Evolutionary conservation across 2,888 invertebrate species (phyloP).

Genomic region (Drosophila nigritarsus): DNA sequence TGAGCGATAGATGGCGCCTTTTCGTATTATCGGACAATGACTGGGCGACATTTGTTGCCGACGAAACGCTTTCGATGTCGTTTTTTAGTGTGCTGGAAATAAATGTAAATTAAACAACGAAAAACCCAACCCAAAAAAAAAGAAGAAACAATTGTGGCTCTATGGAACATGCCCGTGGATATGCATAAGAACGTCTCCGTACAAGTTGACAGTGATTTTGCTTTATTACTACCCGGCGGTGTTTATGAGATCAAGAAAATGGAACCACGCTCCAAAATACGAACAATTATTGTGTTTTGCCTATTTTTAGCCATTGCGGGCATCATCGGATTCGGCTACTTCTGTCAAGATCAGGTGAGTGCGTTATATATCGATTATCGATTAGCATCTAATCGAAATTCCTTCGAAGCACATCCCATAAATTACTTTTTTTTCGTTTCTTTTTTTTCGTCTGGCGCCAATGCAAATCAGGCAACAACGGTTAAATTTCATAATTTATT

Average conservation of each 20-base stretch:
- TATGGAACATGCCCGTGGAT: conserved; percentile 83
- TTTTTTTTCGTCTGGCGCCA: conserved; percentile 64
- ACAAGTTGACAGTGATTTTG: conserved; percentile 94
- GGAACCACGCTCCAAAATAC: conserved; percentile 93
- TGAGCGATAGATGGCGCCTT: conserved; percentile 19
- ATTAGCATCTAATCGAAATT: conserved; percentile 26
- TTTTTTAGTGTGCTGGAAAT: conserved; percentile 2
- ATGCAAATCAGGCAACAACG: conserved; percentile 68
- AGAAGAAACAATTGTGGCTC: conserved; percentile 25
- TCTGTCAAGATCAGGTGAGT: conserved; percentile 94
- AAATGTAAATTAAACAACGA: conserved; percentile 2
- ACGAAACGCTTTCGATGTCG: conserved; percentile 8
- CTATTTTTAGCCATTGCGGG: conserved; percentile 93
- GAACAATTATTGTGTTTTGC: conserved; percentile 92
- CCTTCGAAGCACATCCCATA: conserved; percentile 41
- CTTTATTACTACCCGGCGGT: conserved; percentile 91
- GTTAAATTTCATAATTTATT: conserved; percentile 68
- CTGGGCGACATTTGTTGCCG: conserved; percentile 14
- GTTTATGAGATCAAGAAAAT: conserved; percentile 93
- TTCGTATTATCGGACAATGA: conserved; percentile 48
- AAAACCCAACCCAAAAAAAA: neutral
- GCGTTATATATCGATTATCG: conserved; percentile 7
- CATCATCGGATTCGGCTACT: conserved; percentile 95
- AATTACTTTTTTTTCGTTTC: conserved; percentile 27
- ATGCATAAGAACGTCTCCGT: conserved; percentile 92